Evolutionary conservation across 1,140 invertebrate species (phyloP), one percentile per base, ranked within the genome.

Genomic region (Trichonephila clavata): DNA sequence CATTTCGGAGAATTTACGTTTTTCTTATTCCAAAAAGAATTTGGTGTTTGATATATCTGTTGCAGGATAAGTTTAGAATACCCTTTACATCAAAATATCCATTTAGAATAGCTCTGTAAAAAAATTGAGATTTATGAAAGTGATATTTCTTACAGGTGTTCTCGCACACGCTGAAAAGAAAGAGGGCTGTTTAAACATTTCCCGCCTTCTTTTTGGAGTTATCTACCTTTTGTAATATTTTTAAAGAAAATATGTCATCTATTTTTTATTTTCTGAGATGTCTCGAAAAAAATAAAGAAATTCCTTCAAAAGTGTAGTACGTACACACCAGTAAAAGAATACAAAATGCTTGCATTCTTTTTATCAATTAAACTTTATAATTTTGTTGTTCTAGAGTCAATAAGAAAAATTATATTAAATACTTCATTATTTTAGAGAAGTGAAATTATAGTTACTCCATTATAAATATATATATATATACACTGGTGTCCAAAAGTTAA

Each of bases 11-110:
- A 16, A 32, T 32, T 77, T 18, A 32, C 32, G 3, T 77, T 39
- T 32, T 2, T 27, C 32, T 77, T 39, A 77, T 32, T 32, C 27
- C 71, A 27, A 77, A 77, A 39, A 77, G 71, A 20, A 32, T 13
- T 77, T 77, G 24, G 18, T 77, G 24, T 39, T 39, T 77, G 71
- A 77, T 77, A 39, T 77, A 77, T 77, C 14, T 32, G 13, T 18
- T 2, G 10, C 13, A 77, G 71, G 71, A 77, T 77, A 77, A 39
- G 71, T 77, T 77, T 77, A 27, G 27, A 77, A 77, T 39, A 77
- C 71, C 71, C 71, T 77, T 77, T 77, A 77, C 32, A 77, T 77
- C 71, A 77, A 77, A 77, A 77, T 77, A 77, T 77, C 71, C 71
- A 77, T 77, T 77, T 77, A 77, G 27, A 77, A 77, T 32, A 32